These are phyloP conservation scores for Anableps anableps DNA, from an alignment of 2,797 vertebrate species.

Conservation along the genomic window DNA sequence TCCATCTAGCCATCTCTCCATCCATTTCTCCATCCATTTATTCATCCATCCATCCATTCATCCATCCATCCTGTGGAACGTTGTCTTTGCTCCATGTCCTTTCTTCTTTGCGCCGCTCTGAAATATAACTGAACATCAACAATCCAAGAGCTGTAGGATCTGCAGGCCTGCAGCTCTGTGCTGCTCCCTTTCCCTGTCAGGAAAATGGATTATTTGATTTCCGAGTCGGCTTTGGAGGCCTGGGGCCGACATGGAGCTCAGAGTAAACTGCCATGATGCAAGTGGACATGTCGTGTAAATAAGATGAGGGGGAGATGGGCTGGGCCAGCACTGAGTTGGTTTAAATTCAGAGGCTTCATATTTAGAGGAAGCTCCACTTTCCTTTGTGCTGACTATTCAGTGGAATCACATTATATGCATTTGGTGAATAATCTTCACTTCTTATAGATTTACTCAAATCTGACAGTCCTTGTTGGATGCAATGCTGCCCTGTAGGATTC, in stretches of 20 bases:
- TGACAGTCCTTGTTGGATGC: not conserved
- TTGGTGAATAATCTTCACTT: constrained; percentile 6
- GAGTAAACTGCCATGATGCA: constrained; percentile 60
- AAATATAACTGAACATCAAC: constrained; percentile 44
- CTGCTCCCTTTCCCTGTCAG: constrained; percentile 55
- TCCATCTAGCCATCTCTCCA: too few species aligned
- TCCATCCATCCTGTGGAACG: not conserved
- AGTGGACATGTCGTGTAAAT: constrained; percentile 65
- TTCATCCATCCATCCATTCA: too few species aligned
- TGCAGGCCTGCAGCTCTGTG: constrained; percentile 19
- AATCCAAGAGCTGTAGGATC: constrained; percentile 28
- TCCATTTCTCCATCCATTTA: too few species aligned
- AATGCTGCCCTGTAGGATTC: not conserved
- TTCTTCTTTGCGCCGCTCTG: constrained; percentile 19
- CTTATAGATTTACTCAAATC: not conserved
- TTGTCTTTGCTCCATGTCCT: not conserved
- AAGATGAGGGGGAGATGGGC: constrained; percentile 43
- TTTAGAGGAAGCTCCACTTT: not conserved
- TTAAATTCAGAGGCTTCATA: not conserved
- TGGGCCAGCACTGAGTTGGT: constrained; percentile 2
- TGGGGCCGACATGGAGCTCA: constrained; percentile 41
- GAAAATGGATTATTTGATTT: constrained; percentile 47
- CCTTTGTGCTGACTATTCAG: not conserved
- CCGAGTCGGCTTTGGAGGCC: constrained; percentile 52
- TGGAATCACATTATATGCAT: not conserved